Percentiles rank a stretch among this genome's conserved stretches.
phyloP scores from a whole-genome alignment of 2,113 vertebrate species.

The Ptilorrhoa leucosticta region DNA sequence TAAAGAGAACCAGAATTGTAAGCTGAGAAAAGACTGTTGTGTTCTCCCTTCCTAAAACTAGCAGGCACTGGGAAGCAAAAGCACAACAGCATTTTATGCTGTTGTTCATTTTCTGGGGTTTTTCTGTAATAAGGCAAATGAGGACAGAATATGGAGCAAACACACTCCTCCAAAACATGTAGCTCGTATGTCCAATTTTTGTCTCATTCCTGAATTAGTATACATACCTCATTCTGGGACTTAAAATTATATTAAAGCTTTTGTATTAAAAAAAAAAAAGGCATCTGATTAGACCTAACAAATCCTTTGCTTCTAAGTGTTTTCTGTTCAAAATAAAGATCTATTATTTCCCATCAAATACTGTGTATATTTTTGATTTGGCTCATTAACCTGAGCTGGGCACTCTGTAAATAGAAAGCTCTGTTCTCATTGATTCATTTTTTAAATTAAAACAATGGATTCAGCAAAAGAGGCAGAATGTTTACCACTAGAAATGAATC shows the following conservation, averaged over 20 bases:
- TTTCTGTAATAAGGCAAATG: neutral
- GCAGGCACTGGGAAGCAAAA: neutral
- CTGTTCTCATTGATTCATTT: neutral
- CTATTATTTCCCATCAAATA: neutral
- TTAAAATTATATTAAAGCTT: neutral
- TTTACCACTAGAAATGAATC: neutral
- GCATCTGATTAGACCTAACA: neutral
- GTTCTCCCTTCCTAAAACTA: neutral
- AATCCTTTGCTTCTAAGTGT: neutral
- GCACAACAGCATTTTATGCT: neutral
- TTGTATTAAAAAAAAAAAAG: neutral
- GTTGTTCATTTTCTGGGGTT: rapidly evolving
- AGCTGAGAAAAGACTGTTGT: neutral
- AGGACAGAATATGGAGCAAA: neutral
- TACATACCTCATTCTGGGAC: neutral
- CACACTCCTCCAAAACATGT: neutral
- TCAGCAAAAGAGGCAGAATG: neutral
- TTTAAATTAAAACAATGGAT: conserved; percentile 5
- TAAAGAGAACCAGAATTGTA: neutral
- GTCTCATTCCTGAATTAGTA: neutral
- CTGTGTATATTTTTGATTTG: neutral
- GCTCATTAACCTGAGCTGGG: conserved; percentile 25
- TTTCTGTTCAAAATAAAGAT: neutral
- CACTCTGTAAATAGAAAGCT: conserved; percentile 18
- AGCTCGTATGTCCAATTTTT: neutral